Conservation (phyloP, 2,888 invertebrate species). For the Nemoura dubitans region DNA sequence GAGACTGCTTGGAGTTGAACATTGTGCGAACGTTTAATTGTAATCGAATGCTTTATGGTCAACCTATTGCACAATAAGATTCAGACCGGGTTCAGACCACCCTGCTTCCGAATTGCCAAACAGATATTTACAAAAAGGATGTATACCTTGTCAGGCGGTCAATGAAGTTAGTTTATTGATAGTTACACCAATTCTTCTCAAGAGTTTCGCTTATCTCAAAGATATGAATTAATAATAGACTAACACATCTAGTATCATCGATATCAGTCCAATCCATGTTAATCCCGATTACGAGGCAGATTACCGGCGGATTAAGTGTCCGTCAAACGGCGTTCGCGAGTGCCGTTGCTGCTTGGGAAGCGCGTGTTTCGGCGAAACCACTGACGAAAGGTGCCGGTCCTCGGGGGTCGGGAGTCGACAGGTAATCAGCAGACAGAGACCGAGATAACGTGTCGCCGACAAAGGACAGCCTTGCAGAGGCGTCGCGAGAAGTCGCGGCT, state of each 20-base stretch:
- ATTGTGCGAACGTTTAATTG: neutral
- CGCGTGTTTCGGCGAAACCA: neutral
- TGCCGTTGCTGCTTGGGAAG: neutral
- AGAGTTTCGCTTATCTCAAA: neutral
- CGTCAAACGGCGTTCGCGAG: neutral
- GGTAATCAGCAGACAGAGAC: neutral
- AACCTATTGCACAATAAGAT: neutral
- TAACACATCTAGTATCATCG: neutral
- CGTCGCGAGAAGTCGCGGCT: neutral
- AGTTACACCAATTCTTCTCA: neutral
- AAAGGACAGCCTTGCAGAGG: neutral
- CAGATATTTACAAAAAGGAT: neutral
- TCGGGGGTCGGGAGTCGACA: no score
- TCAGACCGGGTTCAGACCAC: neutral
- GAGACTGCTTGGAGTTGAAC: neutral
- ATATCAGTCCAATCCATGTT: slow-evolving; percentile 12
- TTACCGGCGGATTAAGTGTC: neutral
- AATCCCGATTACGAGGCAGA: neutral
- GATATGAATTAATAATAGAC: neutral
- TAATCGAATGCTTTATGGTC: neutral
- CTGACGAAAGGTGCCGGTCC: neutral
- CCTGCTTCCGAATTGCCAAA: neutral
- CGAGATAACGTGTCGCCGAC: neutral
- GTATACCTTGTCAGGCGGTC: neutral
- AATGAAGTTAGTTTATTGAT: neutral